Evolutionary conservation across 2,888 invertebrate species (phyloP), one percentile per base, ranked within the genome.

Genomic region (Girardia tigrina): DNA sequence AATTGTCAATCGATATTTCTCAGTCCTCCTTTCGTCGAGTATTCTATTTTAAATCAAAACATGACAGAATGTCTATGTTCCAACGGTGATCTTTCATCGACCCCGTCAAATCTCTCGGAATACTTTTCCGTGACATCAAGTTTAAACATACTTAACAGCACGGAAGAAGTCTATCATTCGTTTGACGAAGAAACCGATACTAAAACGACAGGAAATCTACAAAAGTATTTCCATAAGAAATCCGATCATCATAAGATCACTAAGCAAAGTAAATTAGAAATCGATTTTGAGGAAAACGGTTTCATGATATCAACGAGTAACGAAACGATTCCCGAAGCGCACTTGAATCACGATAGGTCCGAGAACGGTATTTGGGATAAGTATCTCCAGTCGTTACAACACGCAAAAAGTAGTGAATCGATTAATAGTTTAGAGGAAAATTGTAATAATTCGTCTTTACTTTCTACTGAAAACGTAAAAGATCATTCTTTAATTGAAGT

Each of bases 1-100:
- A 56, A 20, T 12, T 16, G n/a, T 56, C 56, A 56, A 56, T 56
- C 56, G 56, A 56, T 56, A 56, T 56, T 56, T 56, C 56, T 56
- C n/a, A 56, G 56, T 56, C 56, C n/a, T 36, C 12, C 4, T 56
- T 56, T 56, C 4, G n/a, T 16, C 6, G n/a, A 16, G 4, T 20
- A 16, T 56, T 16, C n/a, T 4, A 8, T 56, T 56, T 56, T 56
- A 20, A n/a, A n/a, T n/a, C n/a, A n/a, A n/a, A n/a, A n/a, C n/a
- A n/a, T n/a, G n/a, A n/a, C n/a, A n/a, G n/a, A n/a, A n/a, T 20
- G n/a, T 56, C 56, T 56, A 6, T 56, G 20, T 56, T 56, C 56
- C n/a, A 56, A 56, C 23, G 56, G 56, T 56, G 56, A 56, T 56
- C 23, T 56, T 6, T 56, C 56, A 8, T 56, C 56, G 23, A 56